phyloP scores from a whole-genome alignment of 2,888 invertebrate genomes.

The Thymelicus sylvestris region DNA sequence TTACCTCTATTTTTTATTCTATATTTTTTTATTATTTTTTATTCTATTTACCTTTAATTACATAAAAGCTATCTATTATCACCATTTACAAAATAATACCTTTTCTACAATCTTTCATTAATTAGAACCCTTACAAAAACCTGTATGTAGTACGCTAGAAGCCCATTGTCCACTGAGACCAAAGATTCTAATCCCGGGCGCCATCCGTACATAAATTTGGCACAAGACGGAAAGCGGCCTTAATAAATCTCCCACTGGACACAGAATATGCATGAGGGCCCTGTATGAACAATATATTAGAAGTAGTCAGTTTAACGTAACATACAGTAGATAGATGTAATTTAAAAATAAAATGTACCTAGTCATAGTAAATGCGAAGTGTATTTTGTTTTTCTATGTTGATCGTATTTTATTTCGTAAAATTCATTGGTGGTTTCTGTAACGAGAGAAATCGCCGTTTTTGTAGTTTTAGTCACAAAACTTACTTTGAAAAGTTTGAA shows the following conservation, averaged over 20 bases:
- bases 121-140: neutral
- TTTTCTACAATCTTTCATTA: neutral
- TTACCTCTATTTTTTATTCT: no score
- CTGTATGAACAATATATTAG: constrained; percentile 29
- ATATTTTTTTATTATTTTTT: no score
- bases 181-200: constrained; percentile 18
- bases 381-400: no score
- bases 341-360: no score
- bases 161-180: constrained; percentile 3
- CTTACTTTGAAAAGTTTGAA: no score
- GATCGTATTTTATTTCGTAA: no score
- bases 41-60: no score
- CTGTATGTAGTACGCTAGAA: neutral
- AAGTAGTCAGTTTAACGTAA: constrained; percentile 16
- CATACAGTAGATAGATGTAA: neutral
- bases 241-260: constrained; percentile 53
- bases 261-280: constrained; percentile 55
- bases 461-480: no score
- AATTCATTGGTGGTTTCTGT: no score
- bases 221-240: constrained; percentile 44
- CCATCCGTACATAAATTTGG: constrained; percentile 31
- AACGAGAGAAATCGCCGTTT: no score
- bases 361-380: no score
- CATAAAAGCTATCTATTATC: no score
- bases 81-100: neutral